Evolutionary conservation across 1,140 invertebrate species (phyloP), one percentile per base, ranked within the genome.

Genomic region (Cherax destructor): DNA sequence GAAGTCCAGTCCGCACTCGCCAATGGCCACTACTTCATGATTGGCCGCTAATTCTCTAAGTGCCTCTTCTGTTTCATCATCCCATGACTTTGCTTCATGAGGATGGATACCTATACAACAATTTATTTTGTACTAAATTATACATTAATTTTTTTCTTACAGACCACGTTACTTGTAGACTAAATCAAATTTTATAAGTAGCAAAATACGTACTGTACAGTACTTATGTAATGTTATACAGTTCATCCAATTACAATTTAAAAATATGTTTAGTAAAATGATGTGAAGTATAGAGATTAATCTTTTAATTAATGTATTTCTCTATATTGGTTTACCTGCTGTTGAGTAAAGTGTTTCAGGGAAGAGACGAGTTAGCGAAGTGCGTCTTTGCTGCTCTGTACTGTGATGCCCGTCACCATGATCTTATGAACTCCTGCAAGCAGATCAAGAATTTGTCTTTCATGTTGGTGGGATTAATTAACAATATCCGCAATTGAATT

Each of bases 1-100:
- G 94, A 98, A 99, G 95, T 99, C 98, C 87, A 99, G 95, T 21
- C 98, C 98, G 95, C 98, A 99, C 95, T 98, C 98, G 21, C 98
- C 98, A 47, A 99, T 96, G 1, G 98, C 98, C 61, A 99, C 98
- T 95, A 98, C 99, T 95, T 99, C 98, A 24, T 96, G 96, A 94
- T 97, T 97, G 78, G 95, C 95, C 5, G 97, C 96, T 88, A 98
- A 96, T 93, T 96, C 95, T 94, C 96, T n/a, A 47, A 93, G 78
- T 41, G 72, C 87, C 84, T 90, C 92, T 52, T 91, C 88, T 18
- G 93, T 96, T 93, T 97, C 96, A 83, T 98, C 97, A 86, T 96
- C 96, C 96, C 98, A 99, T 3, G 97, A 97, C 95, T 99, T 99
- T 1, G 98, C 98, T 95, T 99, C 98, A 95, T 99, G 98, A 11